These are phyloP conservation scores for Ectobius pallidus DNA, from an alignment of 2,888 invertebrate species.

Conservation along the genomic window DNA sequence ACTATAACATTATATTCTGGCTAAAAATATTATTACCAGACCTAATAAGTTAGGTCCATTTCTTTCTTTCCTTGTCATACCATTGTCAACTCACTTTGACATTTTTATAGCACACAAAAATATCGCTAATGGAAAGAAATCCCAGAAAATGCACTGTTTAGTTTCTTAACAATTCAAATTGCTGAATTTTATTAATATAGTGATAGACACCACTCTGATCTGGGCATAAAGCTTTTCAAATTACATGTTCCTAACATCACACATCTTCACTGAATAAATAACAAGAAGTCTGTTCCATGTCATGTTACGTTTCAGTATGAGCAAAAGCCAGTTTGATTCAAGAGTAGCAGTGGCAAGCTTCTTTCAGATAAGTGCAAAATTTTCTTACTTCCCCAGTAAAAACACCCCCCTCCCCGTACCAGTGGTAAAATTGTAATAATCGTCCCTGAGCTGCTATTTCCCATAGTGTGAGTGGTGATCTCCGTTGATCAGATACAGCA, in stretches of 20 bases:
- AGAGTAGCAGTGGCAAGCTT: constrained; percentile 9
- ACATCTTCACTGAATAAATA: constrained; percentile 18
- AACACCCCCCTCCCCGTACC: not conserved
- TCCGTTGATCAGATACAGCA: not conserved
- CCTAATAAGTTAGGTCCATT: not conserved
- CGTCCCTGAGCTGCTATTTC: constrained; percentile 39
- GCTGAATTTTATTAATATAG: not conserved
- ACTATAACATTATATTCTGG: constrained; percentile 34
- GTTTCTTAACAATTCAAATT: constrained; percentile 15
- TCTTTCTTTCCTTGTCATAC: not conserved
- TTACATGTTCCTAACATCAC: constrained; percentile 1
- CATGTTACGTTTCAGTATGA: constrained; percentile 13
- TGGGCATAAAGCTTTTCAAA: constrained; percentile 19
- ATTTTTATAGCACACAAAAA: constrained; percentile 18
- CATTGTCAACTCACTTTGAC: not conserved
- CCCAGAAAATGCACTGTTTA: constrained; percentile 1
- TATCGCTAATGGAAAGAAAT: not conserved
- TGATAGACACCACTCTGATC: not conserved
- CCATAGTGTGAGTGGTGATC: constrained; percentile 11
- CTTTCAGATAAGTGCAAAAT: constrained; percentile 2
- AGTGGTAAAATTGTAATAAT: constrained; percentile 16
- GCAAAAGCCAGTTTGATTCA: constrained; percentile 19
- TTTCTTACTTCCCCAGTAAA: not conserved
- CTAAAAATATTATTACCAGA: constrained; percentile 30
- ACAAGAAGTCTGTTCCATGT: constrained; percentile 16